These are phyloP conservation scores for Rostratula benghalensis DNA, from an alignment of 2,113 vertebrate species.

Conservation along the genomic window DNA sequence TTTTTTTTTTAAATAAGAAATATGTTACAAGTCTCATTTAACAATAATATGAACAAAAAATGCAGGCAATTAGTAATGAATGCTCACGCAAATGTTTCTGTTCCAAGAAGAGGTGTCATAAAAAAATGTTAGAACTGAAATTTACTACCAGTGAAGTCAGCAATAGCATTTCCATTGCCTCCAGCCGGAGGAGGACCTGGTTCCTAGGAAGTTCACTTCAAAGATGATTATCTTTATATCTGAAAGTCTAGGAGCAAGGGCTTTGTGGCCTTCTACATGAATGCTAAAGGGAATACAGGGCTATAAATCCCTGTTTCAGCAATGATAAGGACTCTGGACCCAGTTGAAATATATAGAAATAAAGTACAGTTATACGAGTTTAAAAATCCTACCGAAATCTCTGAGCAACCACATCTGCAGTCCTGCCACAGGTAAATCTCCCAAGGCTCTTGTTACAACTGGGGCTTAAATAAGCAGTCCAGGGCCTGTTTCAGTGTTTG, in stretches of 20 bases:
- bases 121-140: neutral
- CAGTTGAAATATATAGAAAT: neutral
- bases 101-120: conserved; percentile 19
- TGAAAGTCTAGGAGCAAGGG: neutral
- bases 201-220: conserved; percentile 54
- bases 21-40: neutral
- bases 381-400: conserved; percentile 13
- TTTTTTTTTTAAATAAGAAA: neutral
- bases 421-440: conserved; percentile 26
- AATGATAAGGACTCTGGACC: neutral
- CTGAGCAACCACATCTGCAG: conserved; percentile 3
- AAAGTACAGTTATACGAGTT: conserved; percentile 2
- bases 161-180: conserved; percentile 10
- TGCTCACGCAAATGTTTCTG: neutral
- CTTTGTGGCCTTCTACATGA: neutral
- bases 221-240: conserved; percentile 38
- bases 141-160: conserved; percentile 17
- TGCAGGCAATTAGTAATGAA: neutral
- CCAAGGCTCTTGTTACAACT: neutral
- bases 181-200: conserved; percentile 31
- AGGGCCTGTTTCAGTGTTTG: neutral
- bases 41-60: neutral
- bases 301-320: conserved; percentile 18
- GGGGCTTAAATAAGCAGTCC: neutral
- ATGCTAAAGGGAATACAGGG: conserved; percentile 25